Base-by-base conservation (phyloP, 2,888 invertebrate species). In the Apotomis betuletana region DNA sequence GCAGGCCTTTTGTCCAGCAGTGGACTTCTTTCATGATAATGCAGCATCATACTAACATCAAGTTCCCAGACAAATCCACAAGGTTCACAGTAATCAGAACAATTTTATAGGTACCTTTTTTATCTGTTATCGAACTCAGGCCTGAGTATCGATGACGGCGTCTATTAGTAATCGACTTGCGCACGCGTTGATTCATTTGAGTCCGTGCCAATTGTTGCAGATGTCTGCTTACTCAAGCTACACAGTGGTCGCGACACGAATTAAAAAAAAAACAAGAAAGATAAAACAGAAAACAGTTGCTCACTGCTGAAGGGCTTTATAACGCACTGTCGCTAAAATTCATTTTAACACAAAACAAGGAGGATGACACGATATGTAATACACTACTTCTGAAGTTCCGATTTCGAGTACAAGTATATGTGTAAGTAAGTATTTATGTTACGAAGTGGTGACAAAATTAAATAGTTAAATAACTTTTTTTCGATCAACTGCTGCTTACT, bases 111-210 rank as follows among this genome's bases (percentile, higher is more conserved):
- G 15, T 44, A 46, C 44, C 60, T 9, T 27, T 41, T 41, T 15
- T 57, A 57, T 51, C 27, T 13, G 41, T 58, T 70, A 69, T 69
- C 69, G 36, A 59, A 60, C 38, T 41, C 38, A 15, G 10, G 13
- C 44, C 41, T 59, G 46, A 27, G 51, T 46, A 55, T 68, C 63
- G 63, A 63, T 68, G 72, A 72, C 67, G 62, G 13, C 9, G 67
- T 3, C 51, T 55, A 63, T 68, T 72, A 68, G 62, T 57, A 69
- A 58, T 67, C 60, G 55, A 38, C 36, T 49, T 71, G 52, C 71
- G 67, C 67, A 67, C 15, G 65, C 27, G 15, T 75, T 85, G 85
- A 87, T 80, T 87, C 86, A 87, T 83, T 87, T 89, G 87, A 85
- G 84, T 81, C 75, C 60, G 77, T 81, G 88, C 87, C 88, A 88